Base-by-base conservation (phyloP, 2,113 vertebrate species). In the Lepus europaeus region DNA sequence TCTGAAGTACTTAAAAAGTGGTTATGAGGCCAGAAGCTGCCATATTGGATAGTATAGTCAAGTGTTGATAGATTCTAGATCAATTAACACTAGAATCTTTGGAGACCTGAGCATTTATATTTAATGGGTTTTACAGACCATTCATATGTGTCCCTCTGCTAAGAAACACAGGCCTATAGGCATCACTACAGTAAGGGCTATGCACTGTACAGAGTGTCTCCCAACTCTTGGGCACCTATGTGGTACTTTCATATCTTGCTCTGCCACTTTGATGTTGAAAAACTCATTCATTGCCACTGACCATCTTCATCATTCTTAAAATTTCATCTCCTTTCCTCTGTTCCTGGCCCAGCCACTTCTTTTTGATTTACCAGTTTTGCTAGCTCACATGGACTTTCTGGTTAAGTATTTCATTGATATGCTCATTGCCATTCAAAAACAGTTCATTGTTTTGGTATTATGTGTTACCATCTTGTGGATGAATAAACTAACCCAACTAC, bases 361-460 rank as follows among this genome's bases (percentile, higher is more conserved):
- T 85, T 84, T 70, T 69, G 31, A 64, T 64, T 85, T 16, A 90
- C 53, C 72, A 25, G 79, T 69, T 86, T 91, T 53, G 27, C 39
- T 59, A 73, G n/a, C 66, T 73, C 79, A 66, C 9, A 73, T 69
- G 59, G 36, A 64, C 72, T 90, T 86, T 90, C 39, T n/a, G 64
- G 33, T 66, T 81, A 25, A n/a, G 63, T 84, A 39, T 33, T 77
- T 78, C 79, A 77, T 31, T 51, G 51, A 89, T 63, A 94, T 9
- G 29, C 25, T 56, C 66, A 85, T 1, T 56, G 61, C 25, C 80
- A 84, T 20, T 80, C 74, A 94, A 70, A 89, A 94, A 59, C 61
- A 23, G 13, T 19, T 94, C 72, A 84, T 23, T 29, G 51, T 69
- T 63, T 61, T 11, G 61, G 56, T 49, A 79, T 17, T 17, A 87